A percentile compares a stretch with the other conserved stretches of the same genome.
Evolutionary conservation across 2,113 vertebrate genomes (phyloP).

Genomic region (Sprattus sprattus): DNA sequence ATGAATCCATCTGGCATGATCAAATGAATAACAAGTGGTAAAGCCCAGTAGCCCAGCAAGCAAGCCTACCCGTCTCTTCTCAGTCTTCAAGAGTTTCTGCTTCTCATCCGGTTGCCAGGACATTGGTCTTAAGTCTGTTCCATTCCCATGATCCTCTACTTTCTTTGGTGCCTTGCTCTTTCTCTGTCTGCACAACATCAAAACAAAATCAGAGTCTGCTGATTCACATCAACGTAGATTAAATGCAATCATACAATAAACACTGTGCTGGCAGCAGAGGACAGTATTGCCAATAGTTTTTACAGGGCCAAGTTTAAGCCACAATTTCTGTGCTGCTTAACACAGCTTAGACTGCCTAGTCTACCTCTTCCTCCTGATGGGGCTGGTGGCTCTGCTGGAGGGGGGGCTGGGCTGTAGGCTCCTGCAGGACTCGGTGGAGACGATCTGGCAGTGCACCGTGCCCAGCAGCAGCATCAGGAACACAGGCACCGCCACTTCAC

Average conservation of each 20-base stretch:
- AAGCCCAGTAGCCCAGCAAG: background rate
- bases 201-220: background rate
- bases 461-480: constrained; percentile 97
- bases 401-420: constrained; percentile 62
- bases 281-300: background rate
- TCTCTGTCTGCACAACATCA: constrained; percentile 57
- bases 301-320: too few relatives aligned
- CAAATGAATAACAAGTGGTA: too few relatives aligned
- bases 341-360: too few relatives aligned
- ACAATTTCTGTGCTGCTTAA: too few relatives aligned
- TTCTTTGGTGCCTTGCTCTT: constrained; percentile 67
- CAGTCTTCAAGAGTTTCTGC: constrained; percentile 45
- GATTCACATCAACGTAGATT: too few relatives aligned
- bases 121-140: constrained; percentile 43
- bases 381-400: constrained; percentile 68
- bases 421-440: constrained; percentile 85
- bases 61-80: constrained; percentile 60
- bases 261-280: too few relatives aligned
- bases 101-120: constrained; percentile 56
- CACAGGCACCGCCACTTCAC: constrained; percentile 87
- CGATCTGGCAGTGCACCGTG: constrained; percentile 97
- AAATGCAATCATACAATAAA: background rate
- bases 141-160: constrained; percentile 54
- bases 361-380: constrained; percentile 83
- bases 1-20: too few relatives aligned